Evolutionary conservation across 2,797 vertebrate species (phyloP).

Genomic region (Crenichthys baileyi): DNA sequence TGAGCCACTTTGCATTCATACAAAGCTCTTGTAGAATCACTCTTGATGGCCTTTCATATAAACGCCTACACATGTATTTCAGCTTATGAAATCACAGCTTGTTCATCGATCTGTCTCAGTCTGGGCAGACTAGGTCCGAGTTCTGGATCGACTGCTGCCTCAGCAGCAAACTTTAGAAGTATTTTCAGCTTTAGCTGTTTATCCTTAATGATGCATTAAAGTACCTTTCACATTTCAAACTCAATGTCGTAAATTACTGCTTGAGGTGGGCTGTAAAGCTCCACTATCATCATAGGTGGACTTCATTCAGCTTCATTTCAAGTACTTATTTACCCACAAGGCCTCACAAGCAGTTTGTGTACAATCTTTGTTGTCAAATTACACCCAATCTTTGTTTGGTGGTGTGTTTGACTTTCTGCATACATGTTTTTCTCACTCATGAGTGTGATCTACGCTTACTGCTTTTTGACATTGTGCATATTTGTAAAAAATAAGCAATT

Average conservation of each 20-base stretch:
- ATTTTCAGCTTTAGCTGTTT: slow-evolving; percentile 7
- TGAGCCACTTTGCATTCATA: slow-evolving; percentile 13
- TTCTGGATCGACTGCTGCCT: slow-evolving; percentile 26
- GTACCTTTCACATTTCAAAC: slow-evolving; percentile 5
- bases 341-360: not conserved
- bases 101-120: slow-evolving; percentile 32
- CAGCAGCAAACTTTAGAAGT: slow-evolving; percentile 12
- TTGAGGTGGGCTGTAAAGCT: slow-evolving; percentile 8
- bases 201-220: slow-evolving; percentile 17
- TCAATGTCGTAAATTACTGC: slow-evolving; percentile 12
- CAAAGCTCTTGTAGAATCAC: slow-evolving; percentile 10
- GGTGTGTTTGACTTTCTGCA: not conserved
- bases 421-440: not conserved
- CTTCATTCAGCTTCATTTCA: slow-evolving; percentile 6
- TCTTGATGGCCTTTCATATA: slow-evolving; percentile 20
- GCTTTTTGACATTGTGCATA: not conserved
- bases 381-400: not conserved
- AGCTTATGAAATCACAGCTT: slow-evolving; percentile 29
- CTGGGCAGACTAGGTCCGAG: slow-evolving; percentile 13
- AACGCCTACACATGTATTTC: slow-evolving; percentile 25
- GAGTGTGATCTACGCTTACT: not conserved
- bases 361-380: not conserved
- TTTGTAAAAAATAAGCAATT: not conserved
- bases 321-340: not conserved
- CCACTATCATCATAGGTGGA: not conserved